These are phyloP conservation scores for Plecotus auritus DNA, from an alignment of 2,113 vertebrate genomes.

Conservation along the genomic window DNA sequence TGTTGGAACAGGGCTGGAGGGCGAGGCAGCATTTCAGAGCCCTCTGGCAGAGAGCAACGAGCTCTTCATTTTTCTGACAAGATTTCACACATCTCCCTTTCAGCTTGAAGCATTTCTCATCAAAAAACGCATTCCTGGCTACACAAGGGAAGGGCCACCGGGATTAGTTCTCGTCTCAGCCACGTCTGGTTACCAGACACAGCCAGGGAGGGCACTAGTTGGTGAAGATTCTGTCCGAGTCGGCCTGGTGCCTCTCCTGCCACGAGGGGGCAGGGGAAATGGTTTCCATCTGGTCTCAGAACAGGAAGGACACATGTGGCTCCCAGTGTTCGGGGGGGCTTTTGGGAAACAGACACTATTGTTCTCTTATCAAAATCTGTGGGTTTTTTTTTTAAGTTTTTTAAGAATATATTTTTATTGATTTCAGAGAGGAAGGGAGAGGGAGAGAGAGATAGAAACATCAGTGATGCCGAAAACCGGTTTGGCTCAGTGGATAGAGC, in stretches of 20 bases:
- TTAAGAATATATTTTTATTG: too few relatives aligned
- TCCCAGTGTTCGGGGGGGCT: not conserved
- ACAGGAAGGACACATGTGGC: not conserved
- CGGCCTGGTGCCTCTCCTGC: not conserved
- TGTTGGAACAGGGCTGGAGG: not conserved
- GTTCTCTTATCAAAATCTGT: not conserved
- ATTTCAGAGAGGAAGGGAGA: too few relatives aligned
- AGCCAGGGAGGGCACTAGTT: not conserved
- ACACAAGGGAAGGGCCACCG: not conserved
- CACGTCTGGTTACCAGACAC: not conserved
- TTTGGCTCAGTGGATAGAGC: too few relatives aligned
- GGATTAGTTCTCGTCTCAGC: not conserved
- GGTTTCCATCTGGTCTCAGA: not conserved
- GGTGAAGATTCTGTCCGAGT: not conserved
- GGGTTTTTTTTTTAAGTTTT: too few relatives aligned
- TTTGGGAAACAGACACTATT: not conserved
- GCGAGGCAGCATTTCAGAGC: conserved; percentile 27
- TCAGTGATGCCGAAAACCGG: too few relatives aligned
- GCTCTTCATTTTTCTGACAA: conserved; percentile 56
- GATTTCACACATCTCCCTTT: not conserved
- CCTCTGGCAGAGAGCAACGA: conserved; percentile 51
- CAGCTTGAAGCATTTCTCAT: not conserved
- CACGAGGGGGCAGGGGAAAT: not conserved
- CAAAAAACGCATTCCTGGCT: conserved; percentile 44
- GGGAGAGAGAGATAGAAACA: too few relatives aligned